A percentile compares a stretch with the other conserved stretches of the same genome.
These are phyloP conservation scores for Actenoides hombroni DNA, from an alignment of 2,113 vertebrate species.

Conservation along the genomic window DNA sequence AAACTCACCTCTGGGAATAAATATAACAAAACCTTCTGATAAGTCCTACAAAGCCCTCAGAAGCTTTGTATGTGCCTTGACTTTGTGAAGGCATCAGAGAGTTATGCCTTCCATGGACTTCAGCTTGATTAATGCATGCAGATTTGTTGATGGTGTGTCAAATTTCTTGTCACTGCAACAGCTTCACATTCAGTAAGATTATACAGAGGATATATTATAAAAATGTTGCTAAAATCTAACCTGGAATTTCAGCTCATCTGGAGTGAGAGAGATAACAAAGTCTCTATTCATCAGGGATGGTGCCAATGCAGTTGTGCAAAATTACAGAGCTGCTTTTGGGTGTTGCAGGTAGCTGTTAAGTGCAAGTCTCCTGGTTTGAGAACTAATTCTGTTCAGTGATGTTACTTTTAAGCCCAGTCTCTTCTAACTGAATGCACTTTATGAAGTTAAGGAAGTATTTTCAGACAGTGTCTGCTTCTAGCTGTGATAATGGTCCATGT, in stretches of 20 bases:
- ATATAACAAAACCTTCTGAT: background rate
- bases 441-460: too few relatives aligned
- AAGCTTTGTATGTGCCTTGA: background rate
- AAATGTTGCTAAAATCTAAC: background rate
- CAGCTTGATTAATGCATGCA: background rate
- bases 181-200: background rate
- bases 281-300: background rate
- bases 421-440: too few relatives aligned
- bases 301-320: background rate
- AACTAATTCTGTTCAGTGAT: too few relatives aligned
- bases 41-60: background rate
- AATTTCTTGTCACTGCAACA: background rate
- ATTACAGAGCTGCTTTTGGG: background rate
- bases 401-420: too few relatives aligned
- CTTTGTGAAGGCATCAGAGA: background rate
- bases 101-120: background rate
- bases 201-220: background rate
- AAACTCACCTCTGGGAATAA: background rate
- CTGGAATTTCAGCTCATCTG: background rate
- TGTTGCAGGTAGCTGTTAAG: rapidly evolving
- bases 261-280: background rate
- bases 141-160: background rate
- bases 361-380: too few relatives aligned
- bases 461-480: too few relatives aligned
- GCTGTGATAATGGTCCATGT: too few relatives aligned